Evolutionary conservation across 2,113 vertebrate species (phyloP), one percentile per base, ranked within the genome.

Genomic region (Cichladusa arquata): DNA sequence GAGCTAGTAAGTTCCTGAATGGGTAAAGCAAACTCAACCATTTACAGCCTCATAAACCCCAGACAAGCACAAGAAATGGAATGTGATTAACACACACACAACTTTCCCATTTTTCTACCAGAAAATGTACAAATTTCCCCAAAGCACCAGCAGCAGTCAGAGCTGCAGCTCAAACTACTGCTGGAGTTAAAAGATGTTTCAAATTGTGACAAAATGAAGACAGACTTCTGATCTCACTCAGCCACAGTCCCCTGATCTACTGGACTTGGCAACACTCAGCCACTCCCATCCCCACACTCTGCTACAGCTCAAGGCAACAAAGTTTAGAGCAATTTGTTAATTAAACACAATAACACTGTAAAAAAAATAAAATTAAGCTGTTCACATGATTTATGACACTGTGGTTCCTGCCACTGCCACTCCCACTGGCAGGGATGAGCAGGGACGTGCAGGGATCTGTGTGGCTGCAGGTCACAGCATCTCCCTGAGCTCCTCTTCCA

Each of bases 321-420:
- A 71, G 38, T 84, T 72, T 50, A 70, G 12, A 92, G 86, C 73
- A 97, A 91, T 91, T 67, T 67, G 84, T 86, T 87, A 90, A 79
- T 69, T 77, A 91, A 42, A 57, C 28, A 16, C 26, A 96, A 87
- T 48, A 81, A 14, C 19, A 18, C 25, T 5, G 13, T 23, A 23
- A 56, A 86, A 86, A 66, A 50, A 54, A 38, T 6, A 61, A 28
- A 91, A 69, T 24, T 7, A 54, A 66, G 34, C 81, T 31, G 34
- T 69, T 67, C 24, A 34, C 19, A 42, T 88, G 50, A 79, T 87
- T 91, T 85, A 76, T 38, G 58, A 25, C 11, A 6, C 20, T 57
- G 67, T 34, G 29, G 54, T 5, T 91, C 10, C 28, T 54, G 64
- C 15, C 80, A 40, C 66, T 58, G 29, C 29, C 76, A 25, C 47